Evolutionary conservation across 2,797 vertebrate genomes (phyloP), one percentile per base, ranked within the genome.

Genomic region (Rhynchonycteris naso): DNA sequence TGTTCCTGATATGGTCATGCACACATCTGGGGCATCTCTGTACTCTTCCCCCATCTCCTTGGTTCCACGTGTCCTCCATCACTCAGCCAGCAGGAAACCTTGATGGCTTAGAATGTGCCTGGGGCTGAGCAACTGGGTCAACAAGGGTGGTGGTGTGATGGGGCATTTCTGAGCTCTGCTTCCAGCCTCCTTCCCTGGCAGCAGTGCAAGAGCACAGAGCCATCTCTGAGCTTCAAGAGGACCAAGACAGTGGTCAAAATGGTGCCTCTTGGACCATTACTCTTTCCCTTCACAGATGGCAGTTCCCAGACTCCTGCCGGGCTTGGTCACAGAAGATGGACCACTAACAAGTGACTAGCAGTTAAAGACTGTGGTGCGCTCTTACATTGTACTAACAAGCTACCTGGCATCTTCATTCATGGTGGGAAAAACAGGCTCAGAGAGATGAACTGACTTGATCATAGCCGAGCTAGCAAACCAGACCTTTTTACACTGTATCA

Each of bases 21-120:
- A 87, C 83, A 94, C 95, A 97, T 97, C 94, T 96, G 96, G 96
- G 94, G 90, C 19, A 22, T 68, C 92, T 94, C 94, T 94, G 81
- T 74, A 71, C 63, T 69, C 92, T 71, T 68, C 35, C 33, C 35
- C 79, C 85, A 78, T 50, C 78, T 88, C 63, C 66, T 76, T 33
- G 43, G 54, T 66, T 76, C 95, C 95, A 94, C 69, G 59, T 94
- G 94, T 91, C 50, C 82, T 90, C 56, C 43, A 21, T 54, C 80
- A 50, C 88, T 89, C 85, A 91, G 72, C 74, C 91, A 92, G 90
- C 5, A 43, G 84, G 80, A 94, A 58, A 87, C 87, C 68, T 90
- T 47, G 85, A 54, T 85, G 66, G 71, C 52, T 88, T 72, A 90
- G 59, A 82, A 35, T 52, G 54, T 81, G 95, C 96, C 93, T 90